A percentile compares a stretch with the other conserved stretches of the same genome.
Evolutionary conservation across 2,888 invertebrate genomes (phyloP).

Genomic region (Drosophila peninsularis): DNA sequence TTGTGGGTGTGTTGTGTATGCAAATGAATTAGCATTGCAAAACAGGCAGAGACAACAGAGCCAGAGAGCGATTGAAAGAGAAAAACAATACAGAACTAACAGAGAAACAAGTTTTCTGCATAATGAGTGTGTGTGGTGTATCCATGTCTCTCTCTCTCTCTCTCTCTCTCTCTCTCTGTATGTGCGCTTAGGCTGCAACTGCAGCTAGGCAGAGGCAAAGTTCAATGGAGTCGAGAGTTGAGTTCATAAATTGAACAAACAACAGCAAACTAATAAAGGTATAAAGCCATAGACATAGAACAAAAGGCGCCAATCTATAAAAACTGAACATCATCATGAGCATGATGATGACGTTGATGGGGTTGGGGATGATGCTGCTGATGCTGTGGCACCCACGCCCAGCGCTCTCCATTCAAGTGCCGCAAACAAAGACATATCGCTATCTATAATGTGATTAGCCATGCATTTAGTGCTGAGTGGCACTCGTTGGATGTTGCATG

Average conservation of each 20-base stretch:
- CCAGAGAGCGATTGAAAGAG: conserved; percentile 11
- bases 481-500: conserved; percentile 47
- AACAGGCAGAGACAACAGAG: conserved; percentile 38
- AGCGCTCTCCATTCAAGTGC: conserved; percentile 60
- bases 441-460: conserved; percentile 65
- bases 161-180: background rate
- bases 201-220: conserved; percentile 30
- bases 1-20: conserved; percentile 53
- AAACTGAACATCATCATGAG: conserved; percentile 18
- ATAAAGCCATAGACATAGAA: conserved; percentile 38
- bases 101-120: conserved; percentile 44
- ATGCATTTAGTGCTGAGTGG: conserved; percentile 60
- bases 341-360: background rate
- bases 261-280: conserved; percentile 74
- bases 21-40: conserved; percentile 74
- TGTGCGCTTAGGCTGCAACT: conserved; percentile 32
- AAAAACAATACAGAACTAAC: conserved; percentile 19
- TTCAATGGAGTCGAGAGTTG: conserved; percentile 62
- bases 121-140: conserved; percentile 1
- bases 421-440: conserved; percentile 54
- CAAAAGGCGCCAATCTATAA: conserved; percentile 60
- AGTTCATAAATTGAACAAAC: conserved; percentile 68
- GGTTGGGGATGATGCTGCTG: conserved; percentile 4
- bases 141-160: background rate
- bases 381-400: conserved; percentile 52